These are phyloP conservation scores for Gadopsis bispinosus DNA, from an alignment of 2,797 vertebrate species.

Conservation along the genomic window DNA sequence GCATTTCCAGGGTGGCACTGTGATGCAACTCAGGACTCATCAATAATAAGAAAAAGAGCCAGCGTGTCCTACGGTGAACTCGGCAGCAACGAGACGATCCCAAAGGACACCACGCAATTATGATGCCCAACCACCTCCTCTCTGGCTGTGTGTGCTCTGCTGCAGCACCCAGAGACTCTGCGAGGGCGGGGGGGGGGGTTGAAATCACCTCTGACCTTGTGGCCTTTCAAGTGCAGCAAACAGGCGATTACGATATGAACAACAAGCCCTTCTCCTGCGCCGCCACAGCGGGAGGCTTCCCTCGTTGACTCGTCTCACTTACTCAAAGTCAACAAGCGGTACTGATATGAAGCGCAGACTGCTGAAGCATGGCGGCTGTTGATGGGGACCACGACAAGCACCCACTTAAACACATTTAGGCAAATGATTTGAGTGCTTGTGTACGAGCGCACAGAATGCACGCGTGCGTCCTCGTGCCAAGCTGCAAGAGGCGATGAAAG, in stretches of 20 bases:
- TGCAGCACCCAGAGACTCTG: no score
- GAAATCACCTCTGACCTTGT: background rate
- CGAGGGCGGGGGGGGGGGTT: no score
- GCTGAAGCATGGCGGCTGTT: conserved; percentile 16
- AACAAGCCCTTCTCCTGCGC: background rate
- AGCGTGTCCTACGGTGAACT: background rate
- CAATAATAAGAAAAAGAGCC: conserved; percentile 3
- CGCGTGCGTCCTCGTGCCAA: conserved; percentile 26
- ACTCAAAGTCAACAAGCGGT: conserved; percentile 38
- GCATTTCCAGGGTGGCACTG: no score
- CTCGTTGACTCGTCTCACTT: conserved; percentile 10
- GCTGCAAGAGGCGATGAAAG: conserved; percentile 49
- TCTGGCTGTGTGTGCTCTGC: background rate
- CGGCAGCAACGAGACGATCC: conserved; percentile 13
- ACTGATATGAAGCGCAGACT: background rate
- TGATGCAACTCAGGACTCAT: background rate
- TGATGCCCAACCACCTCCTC: conserved; percentile 2
- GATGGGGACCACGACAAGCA: conserved; percentile 32
- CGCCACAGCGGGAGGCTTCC: background rate
- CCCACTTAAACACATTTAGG: conserved; percentile 52
- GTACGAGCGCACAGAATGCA: background rate
- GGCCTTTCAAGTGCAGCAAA: background rate
- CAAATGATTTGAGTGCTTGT: conserved; percentile 33
- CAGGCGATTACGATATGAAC: background rate
- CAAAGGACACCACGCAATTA: background rate